These are phyloP conservation scores for Cybosia mesomella DNA, from an alignment of 2,888 invertebrate genomes.

Conservation along the genomic window DNA sequence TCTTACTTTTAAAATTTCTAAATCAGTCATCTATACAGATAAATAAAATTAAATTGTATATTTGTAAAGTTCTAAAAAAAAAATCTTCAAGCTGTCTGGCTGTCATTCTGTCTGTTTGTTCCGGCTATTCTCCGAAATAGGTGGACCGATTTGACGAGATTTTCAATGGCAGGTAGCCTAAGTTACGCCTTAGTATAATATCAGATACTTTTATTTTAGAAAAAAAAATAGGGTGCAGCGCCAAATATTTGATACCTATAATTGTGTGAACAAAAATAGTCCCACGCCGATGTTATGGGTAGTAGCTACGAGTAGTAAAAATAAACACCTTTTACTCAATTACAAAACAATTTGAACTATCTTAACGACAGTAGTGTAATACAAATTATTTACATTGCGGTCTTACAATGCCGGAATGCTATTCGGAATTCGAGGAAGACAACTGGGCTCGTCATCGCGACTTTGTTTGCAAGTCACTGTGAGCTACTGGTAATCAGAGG, in stretches of 20 bases:
- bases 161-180: not conserved
- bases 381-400: slow-evolving; percentile 73
- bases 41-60: not conserved
- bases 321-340: not conserved
- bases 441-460: slow-evolving; percentile 71
- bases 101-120: not conserved
- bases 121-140: too few species aligned
- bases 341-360: slow-evolving; percentile 31
- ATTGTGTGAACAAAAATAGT: too few species aligned
- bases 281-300: not conserved
- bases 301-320: not conserved
- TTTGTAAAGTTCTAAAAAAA: not conserved
- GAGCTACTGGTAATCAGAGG: slow-evolving; percentile 71
- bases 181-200: too few species aligned
- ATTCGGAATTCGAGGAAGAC: slow-evolving; percentile 72
- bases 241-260: too few species aligned
- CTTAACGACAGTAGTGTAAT: slow-evolving; percentile 34
- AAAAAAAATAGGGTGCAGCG: too few species aligned
- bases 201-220: too few species aligned
- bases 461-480: slow-evolving; percentile 74
- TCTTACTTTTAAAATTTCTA: not conserved
- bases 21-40: not conserved
- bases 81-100: not conserved
- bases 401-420: slow-evolving; percentile 65
- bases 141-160: not conserved